Conservation (phyloP, 2,113 vertebrate species). For the Triplophysa siluroides region DNA sequence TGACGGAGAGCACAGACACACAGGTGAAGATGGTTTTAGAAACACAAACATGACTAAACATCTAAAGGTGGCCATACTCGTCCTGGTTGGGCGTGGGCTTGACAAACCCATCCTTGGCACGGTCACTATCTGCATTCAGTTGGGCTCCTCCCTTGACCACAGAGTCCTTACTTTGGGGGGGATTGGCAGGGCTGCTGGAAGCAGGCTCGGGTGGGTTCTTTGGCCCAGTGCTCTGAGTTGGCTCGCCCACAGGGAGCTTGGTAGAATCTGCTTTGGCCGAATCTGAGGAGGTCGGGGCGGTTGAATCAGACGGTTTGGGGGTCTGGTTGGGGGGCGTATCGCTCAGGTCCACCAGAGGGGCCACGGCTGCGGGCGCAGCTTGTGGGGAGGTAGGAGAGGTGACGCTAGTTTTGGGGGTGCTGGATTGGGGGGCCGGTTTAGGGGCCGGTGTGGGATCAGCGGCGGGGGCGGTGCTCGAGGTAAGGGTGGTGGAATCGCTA, state of each 20-base stretch:
- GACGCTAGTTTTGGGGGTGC: constrained; percentile 50
- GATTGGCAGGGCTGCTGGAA: constrained; percentile 51
- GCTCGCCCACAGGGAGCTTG: constrained; percentile 68
- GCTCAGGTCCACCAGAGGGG: constrained; percentile 93
- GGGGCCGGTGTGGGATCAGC: constrained; percentile 59
- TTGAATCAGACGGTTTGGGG: constrained; percentile 63
- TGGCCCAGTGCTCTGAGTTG: constrained; percentile 47
- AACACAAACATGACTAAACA: constrained; percentile 42
- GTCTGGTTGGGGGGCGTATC: constrained; percentile 77
- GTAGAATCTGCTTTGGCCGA: constrained; percentile 63
- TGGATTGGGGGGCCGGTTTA: constrained; percentile 44
- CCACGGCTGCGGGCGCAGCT: constrained; percentile 69
- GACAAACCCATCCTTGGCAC: constrained; percentile 85
- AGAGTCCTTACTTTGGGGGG: constrained; percentile 83
- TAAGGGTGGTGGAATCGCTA: constrained; percentile 89
- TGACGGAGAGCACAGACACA: constrained; percentile 22
- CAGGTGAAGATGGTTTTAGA: constrained; percentile 27
- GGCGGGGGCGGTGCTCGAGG: constrained; percentile 79
- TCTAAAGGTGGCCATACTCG: constrained; percentile 88
- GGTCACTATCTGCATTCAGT: constrained; percentile 85
- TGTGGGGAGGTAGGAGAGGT: constrained; percentile 46
- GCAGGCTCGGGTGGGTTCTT: constrained; percentile 68
- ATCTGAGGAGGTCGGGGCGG: constrained; percentile 57
- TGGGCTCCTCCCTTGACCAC: constrained; percentile 90
- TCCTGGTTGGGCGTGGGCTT: constrained; percentile 82